phyloP scores from a whole-genome alignment of 1,140 invertebrate species.

The Pseudomyrmex gracilis region DNA sequence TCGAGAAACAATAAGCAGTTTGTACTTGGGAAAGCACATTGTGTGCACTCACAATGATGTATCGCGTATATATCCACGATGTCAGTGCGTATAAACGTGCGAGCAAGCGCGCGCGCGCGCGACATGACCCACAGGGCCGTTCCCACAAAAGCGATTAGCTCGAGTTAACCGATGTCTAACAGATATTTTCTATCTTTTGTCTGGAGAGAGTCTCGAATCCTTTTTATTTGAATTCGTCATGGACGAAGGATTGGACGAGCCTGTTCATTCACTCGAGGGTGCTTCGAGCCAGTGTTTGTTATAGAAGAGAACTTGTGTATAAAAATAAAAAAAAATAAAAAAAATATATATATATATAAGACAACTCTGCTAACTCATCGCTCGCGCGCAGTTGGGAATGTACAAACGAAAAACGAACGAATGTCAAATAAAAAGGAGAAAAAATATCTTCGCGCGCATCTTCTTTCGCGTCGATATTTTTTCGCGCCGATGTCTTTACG shows the following conservation, averaged over 20 bases:
- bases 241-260: neutral
- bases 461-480: neutral
- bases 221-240: conserved; percentile 1
- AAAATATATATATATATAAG: too few species aligned
- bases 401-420: neutral
- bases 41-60: conserved; percentile 52
- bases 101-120: neutral
- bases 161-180: neutral
- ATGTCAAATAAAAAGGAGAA: neutral
- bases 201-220: neutral
- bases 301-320: neutral
- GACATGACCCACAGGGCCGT: conserved; percentile 3
- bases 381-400: neutral
- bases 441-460: too few species aligned
- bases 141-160: conserved; percentile 38
- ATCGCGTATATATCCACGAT: conserved; percentile 50
- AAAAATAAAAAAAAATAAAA: neutral
- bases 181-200: neutral
- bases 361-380: too few species aligned
- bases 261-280: too few species aligned
- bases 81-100: conserved; percentile 27
- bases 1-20: conserved; percentile 75
- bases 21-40: conserved; percentile 64
- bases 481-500: neutral
- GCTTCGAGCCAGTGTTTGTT: neutral